Percentiles rank a stretch among this genome's conserved stretches.
These are phyloP conservation scores for Bembecia ichneumoniformis DNA, from an alignment of 2,888 invertebrate genomes.

Conservation along the genomic window DNA sequence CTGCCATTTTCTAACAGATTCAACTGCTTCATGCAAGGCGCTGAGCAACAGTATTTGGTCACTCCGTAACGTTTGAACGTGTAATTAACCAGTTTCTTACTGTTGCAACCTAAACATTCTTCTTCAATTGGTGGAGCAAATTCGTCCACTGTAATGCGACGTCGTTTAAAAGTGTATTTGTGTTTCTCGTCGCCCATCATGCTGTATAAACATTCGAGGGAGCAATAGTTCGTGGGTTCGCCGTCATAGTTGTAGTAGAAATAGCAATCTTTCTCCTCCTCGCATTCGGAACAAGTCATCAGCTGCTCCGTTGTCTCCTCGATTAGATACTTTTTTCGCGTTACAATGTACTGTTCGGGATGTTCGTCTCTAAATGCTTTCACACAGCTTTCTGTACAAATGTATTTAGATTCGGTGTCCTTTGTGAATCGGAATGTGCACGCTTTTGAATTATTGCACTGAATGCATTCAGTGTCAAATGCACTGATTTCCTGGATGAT, in stretches of 20 bases:
- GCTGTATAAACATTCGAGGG: constrained; percentile 65
- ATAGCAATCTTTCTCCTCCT: constrained; percentile 52
- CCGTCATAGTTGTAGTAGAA: constrained; percentile 61
- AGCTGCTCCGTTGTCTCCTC: constrained; percentile 45
- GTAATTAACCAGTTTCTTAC: constrained; percentile 58
- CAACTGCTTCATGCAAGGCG: constrained; percentile 69
- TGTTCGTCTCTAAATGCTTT: constrained; percentile 49
- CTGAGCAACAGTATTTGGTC: constrained; percentile 65
- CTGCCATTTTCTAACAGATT: constrained; percentile 47
- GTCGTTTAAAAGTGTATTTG: constrained; percentile 67
- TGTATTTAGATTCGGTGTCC: constrained; percentile 34
- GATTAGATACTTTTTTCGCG: constrained; percentile 47
- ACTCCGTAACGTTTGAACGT: constrained; percentile 66
- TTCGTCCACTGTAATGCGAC: constrained; percentile 65
- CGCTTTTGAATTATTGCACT: constrained; percentile 43
- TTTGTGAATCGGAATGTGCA: constrained; percentile 46
- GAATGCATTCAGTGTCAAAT: constrained; percentile 49
- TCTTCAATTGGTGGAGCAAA: constrained; percentile 21
- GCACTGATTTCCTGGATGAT: constrained; percentile 52
- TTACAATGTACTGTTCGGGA: constrained; percentile 36
- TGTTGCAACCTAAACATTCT: constrained; percentile 64
- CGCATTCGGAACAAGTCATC: constrained; percentile 52
- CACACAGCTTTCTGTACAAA: constrained; percentile 68
- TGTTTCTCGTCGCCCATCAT: constrained; percentile 69
- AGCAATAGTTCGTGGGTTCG: constrained; percentile 66